Conservation (phyloP, 2,113 vertebrate species). For the Osmerus mordax region DNA sequence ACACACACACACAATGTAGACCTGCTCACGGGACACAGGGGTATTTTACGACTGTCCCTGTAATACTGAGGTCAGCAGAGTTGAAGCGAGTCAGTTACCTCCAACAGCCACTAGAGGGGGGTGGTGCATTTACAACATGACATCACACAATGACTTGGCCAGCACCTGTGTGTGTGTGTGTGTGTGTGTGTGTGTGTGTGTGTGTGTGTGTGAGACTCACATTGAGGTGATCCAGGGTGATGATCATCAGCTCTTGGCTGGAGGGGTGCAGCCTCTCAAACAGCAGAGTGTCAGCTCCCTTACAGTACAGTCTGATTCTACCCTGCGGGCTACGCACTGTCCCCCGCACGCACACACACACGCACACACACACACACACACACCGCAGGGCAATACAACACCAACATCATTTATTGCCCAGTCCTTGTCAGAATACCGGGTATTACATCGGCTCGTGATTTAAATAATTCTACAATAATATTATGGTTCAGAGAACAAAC, state of each 20-base stretch:
- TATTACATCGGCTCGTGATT: no score
- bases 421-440: no score
- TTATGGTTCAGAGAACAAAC: no score
- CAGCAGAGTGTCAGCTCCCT: constrained; percentile 89
- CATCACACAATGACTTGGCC: no score
- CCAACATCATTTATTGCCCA: no score
- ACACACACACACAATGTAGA: constrained; percentile 24
- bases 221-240: constrained; percentile 89
- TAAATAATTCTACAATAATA: no score
- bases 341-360: constrained; percentile 14
- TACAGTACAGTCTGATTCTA: constrained; percentile 92
- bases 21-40: background rate
- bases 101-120: constrained; percentile 21
- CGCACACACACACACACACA: constrained; percentile 7
- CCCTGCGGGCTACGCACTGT: constrained; percentile 86
- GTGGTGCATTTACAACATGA: constrained; percentile 3
- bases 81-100: background rate
- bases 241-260: constrained; percentile 76
- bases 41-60: background rate
- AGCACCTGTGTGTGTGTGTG: background rate
- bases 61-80: background rate
- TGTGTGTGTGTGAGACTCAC: constrained; percentile 63
- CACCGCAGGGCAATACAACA: background rate
- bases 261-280: constrained; percentile 81
- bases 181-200: background rate